Base-by-base conservation (phyloP, 1,140 invertebrate genomes). In the Galleria mellonella region DNA sequence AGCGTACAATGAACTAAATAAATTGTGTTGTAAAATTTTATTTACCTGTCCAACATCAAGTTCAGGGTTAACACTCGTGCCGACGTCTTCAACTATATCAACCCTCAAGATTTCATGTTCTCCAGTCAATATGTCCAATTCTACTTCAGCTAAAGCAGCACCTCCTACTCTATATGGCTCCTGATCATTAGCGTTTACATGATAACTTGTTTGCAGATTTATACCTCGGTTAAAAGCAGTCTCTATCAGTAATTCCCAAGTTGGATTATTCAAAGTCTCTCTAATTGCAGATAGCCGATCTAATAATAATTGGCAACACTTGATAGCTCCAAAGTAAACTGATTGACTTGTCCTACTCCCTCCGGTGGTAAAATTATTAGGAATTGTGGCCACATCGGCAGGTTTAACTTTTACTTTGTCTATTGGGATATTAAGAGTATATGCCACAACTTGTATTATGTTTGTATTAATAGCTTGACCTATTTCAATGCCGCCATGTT, bases 51-150 rank as follows among this genome's bases (percentile, higher is more conserved):
- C 95, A 31, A 97, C 82, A 75, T 97, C 96, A 35, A 96, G 83
- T 51, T 89, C 71, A 0, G 94, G 94, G 79, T 89, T 95, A 33
- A 94, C 61, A 79, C 92, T 93, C 38, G 88, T 82, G 2, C 94
- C 94, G 11, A 89, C 88, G 66, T 96, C 94, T 83, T 94, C 91
- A 13, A 94, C 64, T 40, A 96, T 72, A 82, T 95, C 94, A 0
- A 94, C 91, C 55, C 93, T 87, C 9, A 82, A 75, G 9, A 94
- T 74, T 51, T 90, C 69, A 57, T 89, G 88, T 62, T 92, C 90
- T 14, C 94, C 94, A 3, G 94, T 96, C n/a, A 96, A 74, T n/a
- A 95, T 81, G 73, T 96, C 94, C 6, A 95, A 63, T 71, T 94
- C 92, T 0, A 93, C 89, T 82, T 94, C 93, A 5, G 89, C 87